Base-by-base conservation (phyloP, 2,797 vertebrate species). In the Sorex maritimensis region DNA sequence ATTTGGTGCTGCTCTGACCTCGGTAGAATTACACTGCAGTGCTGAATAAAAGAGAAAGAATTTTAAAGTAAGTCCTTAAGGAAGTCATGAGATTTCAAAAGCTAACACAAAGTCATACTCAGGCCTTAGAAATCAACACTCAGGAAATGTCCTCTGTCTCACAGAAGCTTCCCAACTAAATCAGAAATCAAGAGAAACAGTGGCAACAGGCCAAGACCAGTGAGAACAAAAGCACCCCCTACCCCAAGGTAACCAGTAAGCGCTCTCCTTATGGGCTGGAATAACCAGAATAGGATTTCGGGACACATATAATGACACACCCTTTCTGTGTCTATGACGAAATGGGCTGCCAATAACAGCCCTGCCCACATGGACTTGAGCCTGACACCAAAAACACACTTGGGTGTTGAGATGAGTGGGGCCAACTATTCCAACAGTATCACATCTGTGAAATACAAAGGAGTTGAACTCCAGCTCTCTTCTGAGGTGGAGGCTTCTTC, bases 181-280 rank as follows among this genome's bases (percentile, higher is more conserved):
- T 79, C 65, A 75, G 28, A 84, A 52, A 75, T 80, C 69, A 81
- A 61, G 5, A 86, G 10, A 19, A n/a, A 79, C 11, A 9, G 8
- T 0, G 3, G 84, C 4, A n/a, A 11, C 6, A 34, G 63, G 81
- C 49, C 3, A 30, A 21, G 13, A 0, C 0, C 0, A 0, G 21
- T 14, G 28, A 1, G 9, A 63, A 61, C 23, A 24, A 68, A 28
- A 38, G 49, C 4, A 6, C 6, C 63, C 17, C 17, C 52, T 17
- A 14, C 13, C 41, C 38, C 2, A 15, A 55, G 63, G 55, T 9
- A 26, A 24, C 5, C 5, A 14, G 2, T 0, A 11, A n/a, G 4
- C 52, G 10, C 0, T 1, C 0, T 73, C 61, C 19, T 14, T 4
- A 12, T 26, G 24, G 41, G 52, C 75, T 30, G 6, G 44, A 23